phyloP scores from a whole-genome alignment of 2,888 invertebrate species.

The Chaitophorus viminalis region DNA sequence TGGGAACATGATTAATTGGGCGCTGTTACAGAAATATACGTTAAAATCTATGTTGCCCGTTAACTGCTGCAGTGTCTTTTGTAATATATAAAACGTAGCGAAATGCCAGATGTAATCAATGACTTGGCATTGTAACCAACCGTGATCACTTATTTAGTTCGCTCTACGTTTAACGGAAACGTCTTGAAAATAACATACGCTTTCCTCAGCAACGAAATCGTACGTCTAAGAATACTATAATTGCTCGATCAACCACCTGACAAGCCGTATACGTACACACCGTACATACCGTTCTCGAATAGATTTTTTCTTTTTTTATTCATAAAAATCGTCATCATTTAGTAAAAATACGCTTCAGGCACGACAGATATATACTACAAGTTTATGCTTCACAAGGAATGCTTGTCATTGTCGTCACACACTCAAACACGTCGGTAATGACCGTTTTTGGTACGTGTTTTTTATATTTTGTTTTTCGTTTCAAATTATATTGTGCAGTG shows the following conservation, averaged over 20 bases:
- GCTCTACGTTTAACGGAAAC: background rate
- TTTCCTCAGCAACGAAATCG: background rate
- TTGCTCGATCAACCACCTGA: background rate
- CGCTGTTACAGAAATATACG: background rate
- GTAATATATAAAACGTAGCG: background rate
- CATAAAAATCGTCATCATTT: too few relatives aligned
- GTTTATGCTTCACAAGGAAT: too few relatives aligned
- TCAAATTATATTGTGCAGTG: too few relatives aligned
- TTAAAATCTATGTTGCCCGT: constrained; percentile 2
- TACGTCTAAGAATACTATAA: background rate
- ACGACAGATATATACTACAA: too few relatives aligned
- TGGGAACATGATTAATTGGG: constrained; percentile 3
- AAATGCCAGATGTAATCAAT: constrained; percentile 35
- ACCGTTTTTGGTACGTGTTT: too few relatives aligned
- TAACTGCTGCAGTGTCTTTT: background rate
- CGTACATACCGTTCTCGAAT: too few relatives aligned
- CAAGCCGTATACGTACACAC: too few relatives aligned
- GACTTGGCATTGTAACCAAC: background rate
- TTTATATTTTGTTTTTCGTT: too few relatives aligned
- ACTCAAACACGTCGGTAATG: too few relatives aligned
- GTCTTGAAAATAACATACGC: background rate
- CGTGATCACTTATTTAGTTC: background rate
- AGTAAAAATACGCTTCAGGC: too few relatives aligned
- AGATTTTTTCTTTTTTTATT: too few relatives aligned
- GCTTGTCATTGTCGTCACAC: too few relatives aligned